Conservation (phyloP, 2,113 vertebrate genomes). For the Hippoglossus stenolepis region DNA sequence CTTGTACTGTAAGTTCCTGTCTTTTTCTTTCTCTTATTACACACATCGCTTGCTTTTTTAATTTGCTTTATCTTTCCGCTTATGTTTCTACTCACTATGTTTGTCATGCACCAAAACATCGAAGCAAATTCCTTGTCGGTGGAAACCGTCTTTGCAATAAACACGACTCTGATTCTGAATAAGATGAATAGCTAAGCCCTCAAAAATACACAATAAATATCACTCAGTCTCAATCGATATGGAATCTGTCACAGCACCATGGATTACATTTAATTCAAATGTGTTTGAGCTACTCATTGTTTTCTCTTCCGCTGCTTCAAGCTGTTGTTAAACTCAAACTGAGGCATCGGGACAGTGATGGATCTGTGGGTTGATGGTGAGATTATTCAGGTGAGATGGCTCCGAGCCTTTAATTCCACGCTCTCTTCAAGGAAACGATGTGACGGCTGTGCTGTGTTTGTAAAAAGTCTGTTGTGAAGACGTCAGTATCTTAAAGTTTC, state of each 20-base stretch:
- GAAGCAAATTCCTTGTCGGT: too few species aligned
- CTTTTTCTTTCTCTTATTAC: too few species aligned
- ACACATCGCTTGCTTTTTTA: too few species aligned
- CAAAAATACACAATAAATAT: slow-evolving; percentile 11
- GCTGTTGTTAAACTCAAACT: slow-evolving; percentile 17
- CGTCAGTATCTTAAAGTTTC: slow-evolving; percentile 43
- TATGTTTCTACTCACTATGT: too few species aligned
- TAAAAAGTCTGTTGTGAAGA: slow-evolving; percentile 4
- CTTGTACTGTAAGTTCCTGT: too few species aligned
- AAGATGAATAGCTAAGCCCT: too few species aligned
- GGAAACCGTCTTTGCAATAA: too few species aligned
- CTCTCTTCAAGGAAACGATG: slow-evolving; percentile 51
- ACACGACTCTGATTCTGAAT: too few species aligned
- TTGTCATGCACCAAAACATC: too few species aligned
- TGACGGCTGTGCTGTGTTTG: slow-evolving; percentile 29
- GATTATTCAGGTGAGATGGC: slow-evolving; percentile 69
- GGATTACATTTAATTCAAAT: slow-evolving; percentile 59
- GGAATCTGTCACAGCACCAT: slow-evolving; percentile 52
- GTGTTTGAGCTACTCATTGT: slow-evolving; percentile 43
- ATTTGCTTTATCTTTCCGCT: too few species aligned
- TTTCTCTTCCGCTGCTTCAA: slow-evolving; percentile 35
- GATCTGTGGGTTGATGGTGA: slow-evolving; percentile 63
- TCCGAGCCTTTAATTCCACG: slow-evolving; percentile 64
- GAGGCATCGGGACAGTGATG: slow-evolving; percentile 49
- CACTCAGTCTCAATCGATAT: slow-evolving; percentile 44